Conservation (phyloP, 1,140 invertebrate species). For the Oncopodura yosiiana region DNA sequence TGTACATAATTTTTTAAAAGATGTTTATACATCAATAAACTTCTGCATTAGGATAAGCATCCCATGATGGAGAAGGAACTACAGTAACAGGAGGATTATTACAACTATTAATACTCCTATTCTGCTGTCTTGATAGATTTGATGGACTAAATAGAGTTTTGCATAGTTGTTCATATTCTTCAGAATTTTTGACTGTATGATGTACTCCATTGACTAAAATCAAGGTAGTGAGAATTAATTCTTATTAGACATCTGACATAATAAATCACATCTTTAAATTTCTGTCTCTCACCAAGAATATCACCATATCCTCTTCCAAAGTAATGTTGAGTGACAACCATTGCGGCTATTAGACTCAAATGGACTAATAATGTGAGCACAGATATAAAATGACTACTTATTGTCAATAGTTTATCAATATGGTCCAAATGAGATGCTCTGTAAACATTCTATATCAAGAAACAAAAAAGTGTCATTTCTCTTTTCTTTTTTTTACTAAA, state of each 20-base stretch:
- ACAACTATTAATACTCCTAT: neutral
- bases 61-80: no score
- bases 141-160: slow-evolving; percentile 16
- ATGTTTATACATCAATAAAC: no score
- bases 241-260: neutral
- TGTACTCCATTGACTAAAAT: slow-evolving; percentile 19
- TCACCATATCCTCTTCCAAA: slow-evolving; percentile 10
- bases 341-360: slow-evolving; percentile 1
- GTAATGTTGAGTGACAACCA: neutral
- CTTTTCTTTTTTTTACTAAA: no score
- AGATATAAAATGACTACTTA: slow-evolving; percentile 13
- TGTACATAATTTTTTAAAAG: no score
- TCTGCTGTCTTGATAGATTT: no score
- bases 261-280: neutral
- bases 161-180: slow-evolving; percentile 20
- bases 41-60: no score
- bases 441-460: neutral
- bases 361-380: slow-evolving; percentile 3
- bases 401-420: slow-evolving; percentile 10
- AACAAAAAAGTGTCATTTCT: neutral
- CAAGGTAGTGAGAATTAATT: neutral
- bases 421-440: no score
- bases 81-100: no score
- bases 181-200: slow-evolving; percentile 18
- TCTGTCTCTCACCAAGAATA: slow-evolving; percentile 4